phyloP scores from a whole-genome alignment of 1,140 invertebrate genomes.

The Metopolophium dirhodum region DNA sequence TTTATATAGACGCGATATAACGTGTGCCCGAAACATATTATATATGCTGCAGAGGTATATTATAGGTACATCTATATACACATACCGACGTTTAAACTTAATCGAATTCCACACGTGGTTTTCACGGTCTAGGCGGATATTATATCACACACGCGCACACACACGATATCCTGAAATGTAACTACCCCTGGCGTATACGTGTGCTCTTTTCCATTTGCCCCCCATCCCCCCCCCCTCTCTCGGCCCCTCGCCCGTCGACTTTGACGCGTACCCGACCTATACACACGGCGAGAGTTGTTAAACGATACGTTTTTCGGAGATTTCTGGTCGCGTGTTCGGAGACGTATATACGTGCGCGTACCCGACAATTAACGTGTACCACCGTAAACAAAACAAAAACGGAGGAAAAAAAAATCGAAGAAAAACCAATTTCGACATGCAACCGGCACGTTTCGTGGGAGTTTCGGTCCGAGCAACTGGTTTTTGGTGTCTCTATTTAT shows the following conservation, averaged over 20 bases:
- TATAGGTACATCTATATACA: background rate
- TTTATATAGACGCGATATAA: background rate
- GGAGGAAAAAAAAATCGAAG: background rate
- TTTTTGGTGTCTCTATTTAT: slow-evolving; percentile 22
- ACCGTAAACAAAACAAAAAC: background rate
- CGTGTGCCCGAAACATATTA: background rate
- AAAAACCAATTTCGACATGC: slow-evolving; percentile 40
- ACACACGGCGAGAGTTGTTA: background rate
- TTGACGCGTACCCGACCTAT: background rate
- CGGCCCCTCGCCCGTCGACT: background rate
- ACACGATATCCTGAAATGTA: background rate
- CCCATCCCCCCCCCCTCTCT: background rate
- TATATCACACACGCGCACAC: background rate
- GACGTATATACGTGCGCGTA: slow-evolving; percentile 7
- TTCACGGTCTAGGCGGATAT: background rate
- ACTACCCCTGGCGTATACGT: background rate
- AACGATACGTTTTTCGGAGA: slow-evolving; percentile 27
- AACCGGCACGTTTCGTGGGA: slow-evolving; percentile 39
- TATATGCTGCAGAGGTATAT: no score
- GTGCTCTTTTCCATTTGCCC: background rate
- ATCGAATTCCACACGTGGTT: background rate
- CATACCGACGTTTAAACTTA: background rate
- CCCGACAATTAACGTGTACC: slow-evolving; percentile 11
- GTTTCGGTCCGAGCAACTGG: slow-evolving; percentile 31
- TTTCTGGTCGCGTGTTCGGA: slow-evolving; percentile 32